phyloP scores from a whole-genome alignment of 64 coral and sea anemone species.

The Porites australiensis region DNA sequence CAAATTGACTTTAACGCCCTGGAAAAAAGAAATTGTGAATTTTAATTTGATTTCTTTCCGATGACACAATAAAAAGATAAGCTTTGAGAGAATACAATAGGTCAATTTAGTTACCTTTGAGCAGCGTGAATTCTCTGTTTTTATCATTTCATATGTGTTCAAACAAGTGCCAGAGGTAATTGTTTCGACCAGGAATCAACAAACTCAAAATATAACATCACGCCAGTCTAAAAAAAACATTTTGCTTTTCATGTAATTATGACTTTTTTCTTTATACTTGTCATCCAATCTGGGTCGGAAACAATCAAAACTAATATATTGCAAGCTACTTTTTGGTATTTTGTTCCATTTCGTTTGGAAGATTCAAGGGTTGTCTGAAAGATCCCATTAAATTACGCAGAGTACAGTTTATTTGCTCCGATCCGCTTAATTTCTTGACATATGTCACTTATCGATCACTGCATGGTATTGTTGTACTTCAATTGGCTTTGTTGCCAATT shows the following conservation, averaged over 20 bases:
- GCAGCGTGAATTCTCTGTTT: background rate
- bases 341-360: background rate
- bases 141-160: background rate
- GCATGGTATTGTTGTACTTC: conserved; percentile 15
- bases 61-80: conserved; percentile 1
- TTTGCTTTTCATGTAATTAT: background rate
- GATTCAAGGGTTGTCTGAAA: background rate
- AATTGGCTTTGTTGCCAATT: conserved; percentile 36
- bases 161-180: background rate
- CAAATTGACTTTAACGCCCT: conserved; percentile 22
- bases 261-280: background rate
- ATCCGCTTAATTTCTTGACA: conserved; percentile 46
- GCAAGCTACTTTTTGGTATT: background rate
- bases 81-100: background rate
- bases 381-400: conserved; percentile 23
- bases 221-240: background rate
- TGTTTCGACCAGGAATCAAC: background rate
- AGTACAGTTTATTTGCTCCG: conserved; percentile 37
- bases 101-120: background rate
- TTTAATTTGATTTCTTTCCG: conserved; percentile 31
- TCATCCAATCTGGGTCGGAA: background rate
- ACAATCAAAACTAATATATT: background rate
- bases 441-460: conserved; percentile 43
- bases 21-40: conserved; percentile 33
- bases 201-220: background rate